Evolutionary conservation across 2,797 vertebrate genomes (phyloP), one percentile per base, ranked within the genome.

Genomic region (Oreonectes daqikongensis): DNA sequence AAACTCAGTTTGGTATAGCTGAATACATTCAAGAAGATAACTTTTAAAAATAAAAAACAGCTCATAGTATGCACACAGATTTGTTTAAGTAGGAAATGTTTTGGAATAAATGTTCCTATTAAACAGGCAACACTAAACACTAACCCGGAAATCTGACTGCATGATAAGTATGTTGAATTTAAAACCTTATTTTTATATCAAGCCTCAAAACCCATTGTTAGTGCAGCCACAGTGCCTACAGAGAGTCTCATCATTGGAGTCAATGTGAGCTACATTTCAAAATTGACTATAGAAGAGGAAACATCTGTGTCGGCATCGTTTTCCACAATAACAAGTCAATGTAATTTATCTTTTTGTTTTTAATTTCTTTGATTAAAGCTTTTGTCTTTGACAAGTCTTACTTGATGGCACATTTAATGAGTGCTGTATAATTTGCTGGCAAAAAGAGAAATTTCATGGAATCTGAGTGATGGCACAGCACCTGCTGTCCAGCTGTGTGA

Each of bases 251-350:
- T 79, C 63, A 17, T n/a, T 52, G 46, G 50, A 20, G 6, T 65
- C 73, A 57, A 18, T 18, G 9, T 12, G 44, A 67, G 57, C 32
- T 68, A 53, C 70, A 84, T 81, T 70, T 67, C 67, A 44, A 35
- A 69, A 64, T 81, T 82, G 82, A 80, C n/a, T 26, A 28, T 72
- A 65, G 57, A 46, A 64, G 60, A 10, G 63, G 64, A 77, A 85
- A 85, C 81, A 86, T 82, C 80, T 85, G 82, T 70, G 77, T 20
- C 72, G 42, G 69, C 79, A 67, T 68, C 24, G n/a, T 83, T 83
- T 72, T 72, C 40, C 55, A 40, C 69, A 50, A 78, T 81, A 82
- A 82, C 77, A 77, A 75, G 60, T 72, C 44, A 69, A 70, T 75
- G 50, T 75, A 81, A 79, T 81, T 72, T 55, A 20, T 79, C 79